A percentile compares a stretch with the other conserved stretches of the same genome.
Evolutionary conservation across 2,797 vertebrate genomes (phyloP).

Genomic region (Enteromius treurensis): DNA sequence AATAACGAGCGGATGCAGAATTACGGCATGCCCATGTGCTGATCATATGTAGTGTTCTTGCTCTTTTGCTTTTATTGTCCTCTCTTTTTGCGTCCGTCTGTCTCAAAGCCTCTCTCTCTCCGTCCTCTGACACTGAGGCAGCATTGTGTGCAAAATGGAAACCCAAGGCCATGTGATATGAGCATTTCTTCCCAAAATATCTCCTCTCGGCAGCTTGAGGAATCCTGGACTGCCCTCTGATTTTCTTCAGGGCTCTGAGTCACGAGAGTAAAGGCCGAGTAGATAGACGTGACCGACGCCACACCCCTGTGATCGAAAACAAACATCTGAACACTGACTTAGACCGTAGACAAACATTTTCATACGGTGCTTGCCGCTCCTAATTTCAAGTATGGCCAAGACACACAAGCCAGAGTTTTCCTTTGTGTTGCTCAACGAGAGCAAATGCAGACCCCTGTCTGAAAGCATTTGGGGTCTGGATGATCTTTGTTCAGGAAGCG

Average conservation of each 20-base stretch:
- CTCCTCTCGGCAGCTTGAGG: slow-evolving; percentile 51
- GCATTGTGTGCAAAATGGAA: slow-evolving; percentile 80
- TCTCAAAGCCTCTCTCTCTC: slow-evolving; percentile 26
- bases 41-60: slow-evolving; percentile 76
- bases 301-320: slow-evolving; percentile 12
- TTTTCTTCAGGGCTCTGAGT: slow-evolving; percentile 32
- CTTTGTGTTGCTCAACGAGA: slow-evolving; percentile 28
- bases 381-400: slow-evolving; percentile 25
- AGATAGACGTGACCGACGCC: slow-evolving; percentile 17
- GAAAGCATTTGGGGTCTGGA: slow-evolving; percentile 46
- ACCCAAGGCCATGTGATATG: slow-evolving; percentile 76
- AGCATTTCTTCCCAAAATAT: slow-evolving; percentile 74
- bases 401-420: slow-evolving; percentile 17
- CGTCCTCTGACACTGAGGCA: slow-evolving; percentile 71
- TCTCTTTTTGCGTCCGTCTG: slow-evolving; percentile 44
- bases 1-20: slow-evolving; percentile 73
- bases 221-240: slow-evolving; percentile 48
- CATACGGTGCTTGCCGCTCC: slow-evolving; percentile 23
- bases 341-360: slow-evolving; percentile 32
- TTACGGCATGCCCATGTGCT: slow-evolving; percentile 81
- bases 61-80: slow-evolving; percentile 30
- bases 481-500: slow-evolving; percentile 67
- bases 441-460: slow-evolving; percentile 38
- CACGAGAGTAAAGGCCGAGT: slow-evolving; percentile 4
- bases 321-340: slow-evolving; percentile 35